These are phyloP conservation scores for Nycticryphes semicollaris DNA, from an alignment of 2,113 vertebrate species.

Conservation along the genomic window DNA sequence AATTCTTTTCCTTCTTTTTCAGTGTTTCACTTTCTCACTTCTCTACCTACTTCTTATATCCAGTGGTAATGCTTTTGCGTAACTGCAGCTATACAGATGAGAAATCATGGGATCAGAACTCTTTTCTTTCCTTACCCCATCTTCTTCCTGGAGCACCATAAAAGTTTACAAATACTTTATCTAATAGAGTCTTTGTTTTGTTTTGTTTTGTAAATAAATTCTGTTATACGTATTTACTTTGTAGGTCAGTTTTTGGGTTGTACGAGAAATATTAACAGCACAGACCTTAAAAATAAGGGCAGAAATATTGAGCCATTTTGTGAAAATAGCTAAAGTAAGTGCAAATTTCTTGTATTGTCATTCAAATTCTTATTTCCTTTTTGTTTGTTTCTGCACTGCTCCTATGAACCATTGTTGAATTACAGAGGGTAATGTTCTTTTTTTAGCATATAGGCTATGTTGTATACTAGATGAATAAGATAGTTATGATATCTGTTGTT, in stretches of 20 bases:
- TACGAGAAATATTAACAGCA: slow-evolving; percentile 93
- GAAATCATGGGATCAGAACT: neutral
- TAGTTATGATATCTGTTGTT: neutral
- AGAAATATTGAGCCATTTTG: slow-evolving; percentile 94
- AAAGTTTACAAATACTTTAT: neutral
- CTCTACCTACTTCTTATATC: neutral
- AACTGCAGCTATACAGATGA: neutral
- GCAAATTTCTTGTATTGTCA: neutral
- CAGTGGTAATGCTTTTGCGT: neutral
- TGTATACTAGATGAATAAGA: neutral
- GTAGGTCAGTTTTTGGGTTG: slow-evolving; percentile 97
- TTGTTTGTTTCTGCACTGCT: neutral
- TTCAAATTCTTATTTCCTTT: neutral
- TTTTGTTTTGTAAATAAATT: neutral
- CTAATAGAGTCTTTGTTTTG: neutral
- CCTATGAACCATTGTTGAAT: neutral
- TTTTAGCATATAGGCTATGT: neutral
- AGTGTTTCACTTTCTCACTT: neutral
- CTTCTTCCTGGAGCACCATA: neutral
- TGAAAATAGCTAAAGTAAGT: slow-evolving; percentile 97
- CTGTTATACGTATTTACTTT: slow-evolving; percentile 50
- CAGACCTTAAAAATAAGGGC: slow-evolving; percentile 96
- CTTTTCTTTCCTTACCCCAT: neutral
- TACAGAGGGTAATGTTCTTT: neutral
- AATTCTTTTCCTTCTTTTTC: neutral